These are phyloP conservation scores for Caenorhabditis tropicalis DNA, from an alignment of 1,140 invertebrate genomes.

Conservation along the genomic window DNA sequence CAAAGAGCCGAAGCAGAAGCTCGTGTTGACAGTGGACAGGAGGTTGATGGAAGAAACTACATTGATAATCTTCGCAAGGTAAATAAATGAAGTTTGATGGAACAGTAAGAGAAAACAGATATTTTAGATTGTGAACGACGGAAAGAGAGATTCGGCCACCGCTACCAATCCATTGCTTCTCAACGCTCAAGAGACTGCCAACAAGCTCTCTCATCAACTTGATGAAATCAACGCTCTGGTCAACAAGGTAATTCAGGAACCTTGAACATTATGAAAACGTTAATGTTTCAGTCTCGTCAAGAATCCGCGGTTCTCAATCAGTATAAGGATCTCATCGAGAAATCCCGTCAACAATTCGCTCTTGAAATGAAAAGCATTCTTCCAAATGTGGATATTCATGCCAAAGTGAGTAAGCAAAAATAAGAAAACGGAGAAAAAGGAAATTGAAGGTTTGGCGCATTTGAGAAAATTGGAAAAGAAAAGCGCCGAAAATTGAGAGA, in stretches of 20 bases:
- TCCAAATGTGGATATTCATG: constrained; percentile 53
- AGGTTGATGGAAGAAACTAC: constrained; percentile 60
- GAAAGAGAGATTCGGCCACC: constrained; percentile 51
- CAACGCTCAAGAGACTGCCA: constrained; percentile 67
- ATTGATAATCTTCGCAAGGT: constrained; percentile 63
- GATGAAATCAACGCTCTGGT: constrained; percentile 69
- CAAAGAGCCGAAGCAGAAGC: constrained; percentile 55
- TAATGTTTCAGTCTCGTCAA: constrained; percentile 68
- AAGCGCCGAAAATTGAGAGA: background rate
- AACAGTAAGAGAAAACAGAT: background rate
- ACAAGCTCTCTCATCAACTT: constrained; percentile 63
- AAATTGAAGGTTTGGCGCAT: background rate
- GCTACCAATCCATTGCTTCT: constrained; percentile 60
- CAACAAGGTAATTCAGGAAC: constrained; percentile 57
- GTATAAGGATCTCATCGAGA: constrained; percentile 74
- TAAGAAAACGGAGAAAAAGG: background rate
- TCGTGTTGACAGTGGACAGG: constrained; percentile 56
- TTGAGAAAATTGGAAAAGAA: background rate
- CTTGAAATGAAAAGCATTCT: constrained; percentile 68
- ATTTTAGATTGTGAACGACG: constrained; percentile 59
- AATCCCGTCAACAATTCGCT: constrained; percentile 74
- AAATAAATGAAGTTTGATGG: background rate
- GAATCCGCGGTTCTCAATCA: constrained; percentile 73
- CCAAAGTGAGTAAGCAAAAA: constrained; percentile 23
- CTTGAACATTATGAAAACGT: no score